A percentile compares a stretch with the other conserved stretches of the same genome.
These are phyloP conservation scores for Salarias fasciatus DNA, from an alignment of 2,797 vertebrate genomes.

Conservation along the genomic window DNA sequence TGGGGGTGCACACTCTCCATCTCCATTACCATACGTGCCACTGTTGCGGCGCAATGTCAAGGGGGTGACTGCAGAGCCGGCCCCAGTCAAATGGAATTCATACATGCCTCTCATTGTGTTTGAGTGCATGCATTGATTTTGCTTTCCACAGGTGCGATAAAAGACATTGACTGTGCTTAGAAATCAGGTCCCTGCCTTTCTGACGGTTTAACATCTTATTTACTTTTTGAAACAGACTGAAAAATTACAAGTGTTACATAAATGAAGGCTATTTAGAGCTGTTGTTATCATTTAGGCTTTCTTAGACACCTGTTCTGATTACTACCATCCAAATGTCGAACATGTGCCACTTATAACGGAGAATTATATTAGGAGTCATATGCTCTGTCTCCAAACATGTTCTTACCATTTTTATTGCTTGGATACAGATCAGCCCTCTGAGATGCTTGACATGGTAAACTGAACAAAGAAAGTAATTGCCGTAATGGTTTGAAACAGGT, in stretches of 20 bases:
- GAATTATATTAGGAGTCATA: too few species aligned
- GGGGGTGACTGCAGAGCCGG: too few species aligned
- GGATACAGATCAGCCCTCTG: too few species aligned
- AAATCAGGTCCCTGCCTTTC: slow-evolving; percentile 1
- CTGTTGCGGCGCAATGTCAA: slow-evolving; percentile 52
- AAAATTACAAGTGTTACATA: slow-evolving; percentile 2
- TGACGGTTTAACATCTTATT: not conserved
- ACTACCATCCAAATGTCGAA: not conserved
- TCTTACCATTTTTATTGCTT: too few species aligned
- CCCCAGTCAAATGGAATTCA: slow-evolving; percentile 1
- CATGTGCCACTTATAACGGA: too few species aligned
- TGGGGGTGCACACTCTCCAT: slow-evolving; percentile 44
- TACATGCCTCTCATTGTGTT: not conserved
- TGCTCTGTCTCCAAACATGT: too few species aligned
- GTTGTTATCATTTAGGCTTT: not conserved
- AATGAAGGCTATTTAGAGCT: not conserved
- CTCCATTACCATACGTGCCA: slow-evolving; percentile 55
- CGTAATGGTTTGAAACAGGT: too few species aligned
- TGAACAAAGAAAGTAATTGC: too few species aligned
- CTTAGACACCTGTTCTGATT: not conserved
- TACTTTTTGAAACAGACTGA: not conserved
- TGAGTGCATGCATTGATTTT: not conserved
- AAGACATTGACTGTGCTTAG: not conserved
- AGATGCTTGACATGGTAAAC: too few species aligned
- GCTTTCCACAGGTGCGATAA: not conserved